Percentiles rank a stretch among this genome's conserved stretches.
These are phyloP conservation scores for Himantopus leucocephalus DNA, from an alignment of 2,113 vertebrate species.

Conservation along the genomic window DNA sequence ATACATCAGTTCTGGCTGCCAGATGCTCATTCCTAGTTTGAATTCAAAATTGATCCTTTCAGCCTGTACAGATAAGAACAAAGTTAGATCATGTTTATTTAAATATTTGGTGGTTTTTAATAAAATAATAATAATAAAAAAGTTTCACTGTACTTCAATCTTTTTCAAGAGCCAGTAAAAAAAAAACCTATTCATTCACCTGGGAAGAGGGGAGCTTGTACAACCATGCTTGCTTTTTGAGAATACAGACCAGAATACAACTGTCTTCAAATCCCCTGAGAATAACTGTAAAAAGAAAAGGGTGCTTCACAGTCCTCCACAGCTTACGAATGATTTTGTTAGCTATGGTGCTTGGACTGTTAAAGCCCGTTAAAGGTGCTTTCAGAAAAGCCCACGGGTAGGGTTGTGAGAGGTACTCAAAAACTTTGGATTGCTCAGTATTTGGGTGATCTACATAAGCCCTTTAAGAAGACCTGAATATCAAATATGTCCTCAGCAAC, in stretches of 20 bases:
- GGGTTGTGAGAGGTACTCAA: background rate
- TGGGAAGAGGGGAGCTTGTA: background rate
- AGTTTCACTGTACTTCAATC: background rate
- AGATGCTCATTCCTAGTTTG: background rate
- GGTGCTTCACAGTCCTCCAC: background rate
- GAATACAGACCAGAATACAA: background rate
- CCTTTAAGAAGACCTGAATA: background rate
- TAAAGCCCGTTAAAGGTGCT: background rate
- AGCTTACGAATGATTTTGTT: background rate
- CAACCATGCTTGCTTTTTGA: background rate
- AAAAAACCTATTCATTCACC: background rate
- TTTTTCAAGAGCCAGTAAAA: background rate
- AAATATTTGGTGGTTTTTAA: background rate
- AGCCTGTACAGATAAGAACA: background rate
- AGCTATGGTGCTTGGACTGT: background rate
- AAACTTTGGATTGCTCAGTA: too few relatives aligned
- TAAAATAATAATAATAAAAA: background rate
- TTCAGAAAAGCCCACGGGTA: background rate
- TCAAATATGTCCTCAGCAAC: background rate
- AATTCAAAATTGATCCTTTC: background rate
- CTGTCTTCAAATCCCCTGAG: background rate
- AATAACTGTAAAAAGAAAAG: background rate
- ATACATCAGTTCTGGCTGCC: conserved; percentile 1
- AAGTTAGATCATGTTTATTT: background rate
- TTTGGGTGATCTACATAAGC: background rate